Evolutionary conservation across 2,888 invertebrate species (phyloP), one percentile per base, ranked within the genome.

Genomic region (Hipparchia semele): DNA sequence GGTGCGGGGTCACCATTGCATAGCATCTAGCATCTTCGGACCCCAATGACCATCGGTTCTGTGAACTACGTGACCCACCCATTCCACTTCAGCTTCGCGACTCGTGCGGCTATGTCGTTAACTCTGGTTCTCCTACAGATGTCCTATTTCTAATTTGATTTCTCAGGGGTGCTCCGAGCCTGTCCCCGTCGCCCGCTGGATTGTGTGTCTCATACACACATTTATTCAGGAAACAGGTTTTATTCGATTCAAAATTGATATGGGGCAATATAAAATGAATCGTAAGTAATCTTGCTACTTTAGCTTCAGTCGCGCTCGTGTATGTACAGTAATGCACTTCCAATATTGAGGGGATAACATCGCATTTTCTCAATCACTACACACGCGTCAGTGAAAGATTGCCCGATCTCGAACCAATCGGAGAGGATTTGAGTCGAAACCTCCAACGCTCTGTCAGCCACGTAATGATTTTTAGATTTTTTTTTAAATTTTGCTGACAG

Each of bases 321-420:
- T 66, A 51, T 69, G 60, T 61, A 56, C 46, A 64, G 66, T 70
- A 62, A 74, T 72, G 56, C 60, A 58, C 54, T 60, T 75, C 61
- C 71, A 73, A 70, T 70, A 71, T 54, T 58, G 60, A 45, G 33
- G 54, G 65, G 70, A 69, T 66, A 73, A 69, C 53, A 54, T 68
- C 58, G 69, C 56, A 67, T 75, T 73, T 73, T 73, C 69, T 58
- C 46, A 65, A 68, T 73, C 71, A 69, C 69, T 51, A 56, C 53
- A 75, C 71, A 65, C 69, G 61, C 13, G 68, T 53, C 69, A 61
- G 61, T 69, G 69, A 73, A 71, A n/a, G 73, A 74, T 71, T 68
- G 73, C 64, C 58, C 58, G 61, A 74, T 74, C 70, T 66, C 13
- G 9, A 53, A 72, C 59, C 72, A 68, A 72, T 72, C 58, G 64